A percentile compares a stretch with the other conserved stretches of the same genome.
These are phyloP conservation scores for Formica selysi DNA, from an alignment of 1,140 invertebrate species.

Conservation along the genomic window DNA sequence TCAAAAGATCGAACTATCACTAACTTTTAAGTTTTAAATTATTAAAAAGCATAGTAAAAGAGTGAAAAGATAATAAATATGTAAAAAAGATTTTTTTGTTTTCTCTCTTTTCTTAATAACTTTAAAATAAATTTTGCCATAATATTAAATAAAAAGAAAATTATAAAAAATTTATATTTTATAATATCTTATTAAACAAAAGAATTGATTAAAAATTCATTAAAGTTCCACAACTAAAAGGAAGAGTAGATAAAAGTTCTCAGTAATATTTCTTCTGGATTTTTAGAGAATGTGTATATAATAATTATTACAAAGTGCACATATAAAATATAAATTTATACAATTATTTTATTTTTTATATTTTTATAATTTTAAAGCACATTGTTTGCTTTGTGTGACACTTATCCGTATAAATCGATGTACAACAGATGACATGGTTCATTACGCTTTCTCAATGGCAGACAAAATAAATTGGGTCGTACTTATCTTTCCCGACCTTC, in stretches of 20 bases:
- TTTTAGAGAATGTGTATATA: neutral
- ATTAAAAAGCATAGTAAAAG: neutral
- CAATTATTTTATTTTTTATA: neutral
- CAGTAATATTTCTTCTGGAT: neutral
- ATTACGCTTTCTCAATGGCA: constrained; percentile 12
- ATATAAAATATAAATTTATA: neutral
- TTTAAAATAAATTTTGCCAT: neutral
- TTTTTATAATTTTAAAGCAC: neutral
- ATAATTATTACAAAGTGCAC: neutral
- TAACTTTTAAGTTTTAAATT: neutral
- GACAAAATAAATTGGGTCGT: constrained; percentile 19
- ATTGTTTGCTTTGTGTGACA: neutral
- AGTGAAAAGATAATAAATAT: no score
- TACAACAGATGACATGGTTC: neutral
- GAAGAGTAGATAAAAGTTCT: no score
- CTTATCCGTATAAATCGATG: constrained; percentile 14
- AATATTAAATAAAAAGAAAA: neutral
- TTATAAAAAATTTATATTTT: neutral
- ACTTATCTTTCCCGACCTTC: neutral
- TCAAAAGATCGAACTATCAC: neutral
- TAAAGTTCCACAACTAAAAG: no score
- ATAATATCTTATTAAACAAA: neutral
- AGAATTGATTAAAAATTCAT: no score
- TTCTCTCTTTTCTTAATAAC: neutral
- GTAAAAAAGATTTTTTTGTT: neutral